A percentile compares a stretch with the other conserved stretches of the same genome.
Evolutionary conservation across 1,140 invertebrate genomes (phyloP).

Genomic region (Leptinotarsa defecta): DNA sequence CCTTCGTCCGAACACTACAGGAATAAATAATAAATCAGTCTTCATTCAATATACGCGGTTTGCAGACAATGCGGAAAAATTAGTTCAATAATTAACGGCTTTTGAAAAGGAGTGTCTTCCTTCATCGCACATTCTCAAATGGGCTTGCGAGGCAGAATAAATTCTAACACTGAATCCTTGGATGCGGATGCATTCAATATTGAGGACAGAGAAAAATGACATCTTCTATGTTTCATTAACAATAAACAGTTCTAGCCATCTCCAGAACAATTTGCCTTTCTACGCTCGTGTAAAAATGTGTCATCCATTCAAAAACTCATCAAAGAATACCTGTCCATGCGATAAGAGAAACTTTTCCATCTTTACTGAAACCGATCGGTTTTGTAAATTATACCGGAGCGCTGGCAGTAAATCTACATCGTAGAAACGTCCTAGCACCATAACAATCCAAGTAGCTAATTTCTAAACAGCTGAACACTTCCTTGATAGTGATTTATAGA

Average conservation of each 20-base stretch:
- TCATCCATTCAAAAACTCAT: too few species aligned
- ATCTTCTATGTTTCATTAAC: too few species aligned
- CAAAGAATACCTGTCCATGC: too few species aligned
- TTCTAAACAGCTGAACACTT: slow-evolving; percentile 8
- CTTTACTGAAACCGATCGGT: neutral
- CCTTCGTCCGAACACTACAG: neutral
- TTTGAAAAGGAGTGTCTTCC: neutral
- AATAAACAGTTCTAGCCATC: too few species aligned
- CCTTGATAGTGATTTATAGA: slow-evolving; percentile 1
- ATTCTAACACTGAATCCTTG: too few species aligned
- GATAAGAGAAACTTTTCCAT: neutral
- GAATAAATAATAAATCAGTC: slow-evolving; percentile 9
- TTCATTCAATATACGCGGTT: neutral
- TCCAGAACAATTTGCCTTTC: too few species aligned
- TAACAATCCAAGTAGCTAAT: slow-evolving; percentile 6
- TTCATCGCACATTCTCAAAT: neutral
- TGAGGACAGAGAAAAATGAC: too few species aligned
- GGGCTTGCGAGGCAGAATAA: too few species aligned
- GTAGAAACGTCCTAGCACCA: neutral
- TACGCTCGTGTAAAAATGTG: too few species aligned
- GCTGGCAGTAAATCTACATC: neutral
- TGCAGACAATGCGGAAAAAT: slow-evolving; percentile 5
- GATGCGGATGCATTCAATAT: too few species aligned
- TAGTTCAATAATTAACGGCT: neutral
- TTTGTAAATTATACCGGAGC: neutral